A percentile compares a stretch with the other conserved stretches of the same genome.
Evolutionary conservation across 2,113 vertebrate genomes (phyloP).

Genomic region (Sinosuthora webbiana): DNA sequence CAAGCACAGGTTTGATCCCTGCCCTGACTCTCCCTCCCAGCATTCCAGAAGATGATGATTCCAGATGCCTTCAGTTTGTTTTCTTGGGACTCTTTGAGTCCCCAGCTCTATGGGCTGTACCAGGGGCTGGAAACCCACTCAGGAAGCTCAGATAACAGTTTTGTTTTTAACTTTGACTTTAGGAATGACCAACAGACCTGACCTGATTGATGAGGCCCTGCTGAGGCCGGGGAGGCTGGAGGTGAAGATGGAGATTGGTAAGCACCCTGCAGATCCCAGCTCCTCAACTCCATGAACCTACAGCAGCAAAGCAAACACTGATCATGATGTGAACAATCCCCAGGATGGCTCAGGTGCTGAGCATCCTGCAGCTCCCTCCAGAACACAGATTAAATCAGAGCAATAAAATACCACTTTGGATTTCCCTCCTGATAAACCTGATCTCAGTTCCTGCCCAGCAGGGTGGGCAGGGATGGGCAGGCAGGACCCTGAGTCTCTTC

Average conservation of each 20-base stretch:
- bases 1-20: neutral
- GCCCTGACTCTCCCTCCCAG: neutral
- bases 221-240: slow-evolving; percentile 92
- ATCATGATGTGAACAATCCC: neutral
- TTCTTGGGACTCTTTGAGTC: neutral
- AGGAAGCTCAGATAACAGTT: neutral
- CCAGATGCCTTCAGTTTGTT: neutral
- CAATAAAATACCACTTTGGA: neutral
- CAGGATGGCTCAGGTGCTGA: neutral
- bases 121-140: neutral
- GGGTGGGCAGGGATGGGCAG: neutral
- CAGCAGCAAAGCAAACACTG: neutral
- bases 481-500: neutral
- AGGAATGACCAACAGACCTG: slow-evolving; percentile 99
- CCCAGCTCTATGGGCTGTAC: neutral
- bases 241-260: slow-evolving; percentile 99
- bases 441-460: neutral
- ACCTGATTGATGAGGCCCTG: slow-evolving; percentile 95
- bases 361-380: neutral
- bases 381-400: neutral
- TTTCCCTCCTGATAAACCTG: neutral
- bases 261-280: neutral
- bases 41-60: neutral
- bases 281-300: neutral
- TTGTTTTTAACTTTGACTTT: slow-evolving; percentile 27